phyloP scores from a whole-genome alignment of 1,140 invertebrate genomes.

The Pogonomyrmex californicus region DNA sequence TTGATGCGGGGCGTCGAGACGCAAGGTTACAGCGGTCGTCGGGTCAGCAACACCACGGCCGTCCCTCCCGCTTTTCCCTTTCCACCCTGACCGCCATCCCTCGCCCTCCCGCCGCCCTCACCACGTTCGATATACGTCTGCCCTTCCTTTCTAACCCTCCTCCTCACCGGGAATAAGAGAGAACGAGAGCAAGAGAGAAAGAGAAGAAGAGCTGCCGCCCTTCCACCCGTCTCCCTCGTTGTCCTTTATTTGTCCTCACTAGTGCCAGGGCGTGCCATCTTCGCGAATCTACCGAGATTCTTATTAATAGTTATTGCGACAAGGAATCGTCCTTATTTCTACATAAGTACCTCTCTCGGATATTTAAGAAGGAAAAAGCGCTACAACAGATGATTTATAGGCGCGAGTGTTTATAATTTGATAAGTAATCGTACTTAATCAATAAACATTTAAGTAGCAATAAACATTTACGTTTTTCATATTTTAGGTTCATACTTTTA shows the following conservation, averaged over 20 bases:
- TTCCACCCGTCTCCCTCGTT: constrained; percentile 55
- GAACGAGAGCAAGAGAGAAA: neutral
- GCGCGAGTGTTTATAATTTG: neutral
- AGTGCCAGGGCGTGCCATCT: constrained; percentile 70
- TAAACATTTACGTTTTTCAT: neutral
- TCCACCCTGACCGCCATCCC: constrained; percentile 63
- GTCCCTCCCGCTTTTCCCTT: constrained; percentile 74
- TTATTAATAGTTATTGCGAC: constrained; percentile 62
- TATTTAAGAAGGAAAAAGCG: neutral
- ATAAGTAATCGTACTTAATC: neutral
- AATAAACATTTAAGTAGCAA: neutral
- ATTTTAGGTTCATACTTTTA: neutral
- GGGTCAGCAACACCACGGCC: constrained; percentile 85
- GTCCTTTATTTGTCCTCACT: constrained; percentile 72
- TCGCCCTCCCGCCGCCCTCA: constrained; percentile 61
- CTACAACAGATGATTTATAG: neutral
- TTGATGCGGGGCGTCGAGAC: constrained; percentile 75
- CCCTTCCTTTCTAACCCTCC: constrained; percentile 63
- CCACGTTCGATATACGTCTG: constrained; percentile 54
- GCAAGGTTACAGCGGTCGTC: constrained; percentile 86
- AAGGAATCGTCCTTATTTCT: constrained; percentile 15
- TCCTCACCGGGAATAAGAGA: constrained; percentile 38
- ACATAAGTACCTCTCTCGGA: neutral
- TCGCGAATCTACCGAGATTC: constrained; percentile 44
- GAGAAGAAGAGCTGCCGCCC: constrained; percentile 45